A percentile compares a stretch with the other conserved stretches of the same genome.
Evolutionary conservation across 64 coral and sea anemone genomes (phyloP).

Genomic region (Actinia equina): DNA sequence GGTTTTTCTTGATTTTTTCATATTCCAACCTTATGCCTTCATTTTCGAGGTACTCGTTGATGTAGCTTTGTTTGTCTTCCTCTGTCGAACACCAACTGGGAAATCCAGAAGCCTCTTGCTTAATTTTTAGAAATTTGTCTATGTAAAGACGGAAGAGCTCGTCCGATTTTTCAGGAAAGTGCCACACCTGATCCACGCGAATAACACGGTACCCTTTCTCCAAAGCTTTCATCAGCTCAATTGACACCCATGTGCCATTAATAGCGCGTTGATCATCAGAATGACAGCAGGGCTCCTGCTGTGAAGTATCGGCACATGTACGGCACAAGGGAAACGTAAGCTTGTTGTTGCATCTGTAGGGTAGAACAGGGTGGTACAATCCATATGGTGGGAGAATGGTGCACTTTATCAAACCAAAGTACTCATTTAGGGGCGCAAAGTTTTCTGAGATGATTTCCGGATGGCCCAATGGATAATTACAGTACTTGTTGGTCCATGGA

Average conservation of each 20-base stretch:
- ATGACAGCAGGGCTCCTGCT: conserved; percentile 25
- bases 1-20: no score
- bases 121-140: conserved; percentile 28
- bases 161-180: no score
- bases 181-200: no score
- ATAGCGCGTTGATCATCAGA: neutral
- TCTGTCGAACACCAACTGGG: conserved; percentile 28
- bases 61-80: neutral
- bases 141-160: conserved; percentile 40
- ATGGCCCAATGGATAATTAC: neutral
- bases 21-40: neutral
- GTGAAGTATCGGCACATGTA: conserved; percentile 33
- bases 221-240: no score
- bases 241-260: neutral
- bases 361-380: conserved; percentile 48
- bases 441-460: neutral
- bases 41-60: neutral
- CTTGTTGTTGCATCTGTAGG: conserved; percentile 37
- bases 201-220: no score
- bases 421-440: conserved; percentile 2
- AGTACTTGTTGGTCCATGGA: neutral
- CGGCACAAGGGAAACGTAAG: conserved; percentile 39
- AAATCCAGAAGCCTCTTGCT: conserved; percentile 40
- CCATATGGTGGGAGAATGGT: conserved; percentile 32
- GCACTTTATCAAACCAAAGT: conserved; percentile 64